Percentiles rank a stretch among this genome's conserved stretches.
phyloP scores from a whole-genome alignment of 2,888 invertebrate genomes.

The Isoperla grammatica region DNA sequence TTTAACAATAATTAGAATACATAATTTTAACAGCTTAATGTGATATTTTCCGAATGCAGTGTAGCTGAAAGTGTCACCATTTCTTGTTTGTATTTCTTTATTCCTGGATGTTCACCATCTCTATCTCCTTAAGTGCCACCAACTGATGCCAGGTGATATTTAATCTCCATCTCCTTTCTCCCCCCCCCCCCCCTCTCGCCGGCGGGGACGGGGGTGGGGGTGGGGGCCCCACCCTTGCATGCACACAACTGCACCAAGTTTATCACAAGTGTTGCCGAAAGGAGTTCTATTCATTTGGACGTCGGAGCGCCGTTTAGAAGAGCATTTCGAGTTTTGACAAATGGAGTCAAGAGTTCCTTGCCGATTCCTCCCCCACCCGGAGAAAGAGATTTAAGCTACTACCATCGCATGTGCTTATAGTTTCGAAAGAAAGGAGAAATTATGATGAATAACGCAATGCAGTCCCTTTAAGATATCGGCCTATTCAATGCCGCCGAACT shows the following conservation, averaged over 20 bases:
- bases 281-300: constrained; percentile 17
- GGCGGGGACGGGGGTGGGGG: too few species aligned
- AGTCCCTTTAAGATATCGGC: too few species aligned
- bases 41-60: not conserved
- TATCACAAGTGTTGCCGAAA: constrained; percentile 8
- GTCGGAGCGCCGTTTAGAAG: constrained; percentile 22
- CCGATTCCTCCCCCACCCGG: constrained; percentile 16
- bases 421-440: constrained; percentile 13
- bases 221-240: too few species aligned
- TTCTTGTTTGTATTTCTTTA: constrained; percentile 11
- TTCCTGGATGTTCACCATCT: not conserved
- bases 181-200: constrained; percentile 22
- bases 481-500: too few species aligned
- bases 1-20: not conserved
- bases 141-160: constrained; percentile 47
- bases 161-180: constrained; percentile 42
- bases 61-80: not conserved
- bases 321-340: constrained; percentile 30
- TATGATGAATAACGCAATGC: not conserved
- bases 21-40: not conserved
- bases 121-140: constrained; percentile 16
- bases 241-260: not conserved
- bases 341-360: constrained; percentile 36
- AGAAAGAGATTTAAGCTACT: constrained; percentile 28
- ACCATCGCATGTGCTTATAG: constrained; percentile 20